Conservation (phyloP, 2,113 vertebrate species). For the Equus quagga region DNA sequence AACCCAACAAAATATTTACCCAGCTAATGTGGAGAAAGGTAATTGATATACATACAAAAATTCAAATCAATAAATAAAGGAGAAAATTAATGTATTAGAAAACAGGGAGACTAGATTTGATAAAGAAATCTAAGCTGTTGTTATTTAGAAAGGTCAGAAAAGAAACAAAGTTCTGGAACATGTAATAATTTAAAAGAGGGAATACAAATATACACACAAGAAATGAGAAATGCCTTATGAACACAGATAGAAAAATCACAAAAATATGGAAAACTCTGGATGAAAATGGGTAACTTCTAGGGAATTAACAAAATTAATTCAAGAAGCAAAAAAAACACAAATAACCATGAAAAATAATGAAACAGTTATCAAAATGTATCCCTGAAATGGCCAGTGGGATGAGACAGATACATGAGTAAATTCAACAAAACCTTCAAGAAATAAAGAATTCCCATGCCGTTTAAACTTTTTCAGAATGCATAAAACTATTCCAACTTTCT, state of each 20-base stretch:
- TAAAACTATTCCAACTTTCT: not conserved
- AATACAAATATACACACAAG: not conserved
- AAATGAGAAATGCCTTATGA: not conserved
- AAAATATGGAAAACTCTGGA: not conserved
- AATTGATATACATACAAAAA: not conserved
- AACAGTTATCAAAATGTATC: not conserved
- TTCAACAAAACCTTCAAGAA: not conserved
- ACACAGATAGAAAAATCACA: not conserved
- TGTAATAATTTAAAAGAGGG: not conserved
- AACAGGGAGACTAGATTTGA: not conserved
- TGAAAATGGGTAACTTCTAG: not conserved
- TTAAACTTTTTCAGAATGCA: not conserved
- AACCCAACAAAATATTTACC: not conserved
- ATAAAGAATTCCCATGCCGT: not conserved
- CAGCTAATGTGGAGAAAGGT: not conserved
- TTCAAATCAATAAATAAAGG: not conserved
- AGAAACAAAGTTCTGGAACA: not conserved
- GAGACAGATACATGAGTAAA: not conserved
- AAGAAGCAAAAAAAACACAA: not conserved
- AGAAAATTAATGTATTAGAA: not conserved
- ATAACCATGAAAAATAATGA: not conserved
- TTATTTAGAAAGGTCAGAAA: not conserved
- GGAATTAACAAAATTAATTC: conserved; percentile 20
- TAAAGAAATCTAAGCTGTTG: not conserved
- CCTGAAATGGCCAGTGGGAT: not conserved